Conservation (phyloP, 2,797 vertebrate genomes). For the Mormyrops boulengeri region DNA sequence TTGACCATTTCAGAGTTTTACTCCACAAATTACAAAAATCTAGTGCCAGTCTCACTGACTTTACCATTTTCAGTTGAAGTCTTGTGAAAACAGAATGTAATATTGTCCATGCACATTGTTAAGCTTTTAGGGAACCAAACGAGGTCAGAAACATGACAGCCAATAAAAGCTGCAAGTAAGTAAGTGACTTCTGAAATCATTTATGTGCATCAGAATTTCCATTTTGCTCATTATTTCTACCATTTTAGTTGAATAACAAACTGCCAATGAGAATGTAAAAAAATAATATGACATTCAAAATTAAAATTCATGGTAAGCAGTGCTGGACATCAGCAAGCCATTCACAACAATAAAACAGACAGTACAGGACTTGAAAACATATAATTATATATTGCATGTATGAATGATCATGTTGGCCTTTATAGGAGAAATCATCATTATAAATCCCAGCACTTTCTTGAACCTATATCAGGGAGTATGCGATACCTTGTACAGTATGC, state of each 20-base stretch:
- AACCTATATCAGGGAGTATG: neutral
- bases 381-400: neutral
- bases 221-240: conserved; percentile 49
- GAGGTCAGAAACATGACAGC: conserved; percentile 45
- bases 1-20: conserved; percentile 54
- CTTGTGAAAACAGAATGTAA: conserved; percentile 35
- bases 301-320: conserved; percentile 35
- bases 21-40: conserved; percentile 49
- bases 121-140: conserved; percentile 54
- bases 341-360: neutral
- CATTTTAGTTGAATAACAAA: conserved; percentile 40
- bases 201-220: conserved; percentile 50
- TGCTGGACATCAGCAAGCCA: neutral
- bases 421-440: neutral
- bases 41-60: conserved; percentile 40
- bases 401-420: neutral
- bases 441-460: conserved; percentile 6
- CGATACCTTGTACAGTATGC: no score
- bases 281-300: conserved; percentile 45
- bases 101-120: conserved; percentile 51
- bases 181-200: conserved; percentile 66
- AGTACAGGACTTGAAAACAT: neutral
- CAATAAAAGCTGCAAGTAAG: conserved; percentile 58
- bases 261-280: conserved; percentile 39
- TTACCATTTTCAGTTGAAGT: conserved; percentile 27